Evolutionary conservation across 2,797 vertebrate species (phyloP).

Genomic region (Champsocephalus esox): DNA sequence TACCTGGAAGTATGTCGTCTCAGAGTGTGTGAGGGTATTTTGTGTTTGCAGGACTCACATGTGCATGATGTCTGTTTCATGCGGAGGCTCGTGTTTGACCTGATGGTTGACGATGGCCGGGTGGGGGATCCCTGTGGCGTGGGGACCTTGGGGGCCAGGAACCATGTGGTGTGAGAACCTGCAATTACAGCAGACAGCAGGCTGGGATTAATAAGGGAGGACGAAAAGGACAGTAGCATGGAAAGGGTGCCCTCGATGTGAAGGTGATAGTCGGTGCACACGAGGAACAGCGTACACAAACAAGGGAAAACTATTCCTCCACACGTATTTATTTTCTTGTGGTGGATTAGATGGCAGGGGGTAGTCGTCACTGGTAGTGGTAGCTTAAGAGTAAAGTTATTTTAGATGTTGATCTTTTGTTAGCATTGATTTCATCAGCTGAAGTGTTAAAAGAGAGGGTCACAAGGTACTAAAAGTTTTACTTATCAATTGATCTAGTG

Average conservation of each 20-base stretch:
- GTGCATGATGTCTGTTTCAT: constrained; percentile 98
- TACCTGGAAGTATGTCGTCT: constrained; percentile 66
- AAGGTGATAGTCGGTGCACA: not conserved
- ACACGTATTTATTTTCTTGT: too few relatives aligned
- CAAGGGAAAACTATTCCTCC: constrained; percentile 5
- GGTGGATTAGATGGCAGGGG: too few relatives aligned
- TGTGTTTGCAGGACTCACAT: constrained; percentile 88
- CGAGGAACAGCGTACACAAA: not conserved
- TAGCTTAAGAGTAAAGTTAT: not conserved
- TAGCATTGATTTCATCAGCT: constrained; percentile 13
- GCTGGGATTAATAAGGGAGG: constrained; percentile 34
- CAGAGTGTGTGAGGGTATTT: constrained; percentile 18
- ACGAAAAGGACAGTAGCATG: not conserved
- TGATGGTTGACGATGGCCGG: constrained; percentile 99
- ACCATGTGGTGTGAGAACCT: constrained; percentile 99
- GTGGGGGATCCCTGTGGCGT: constrained; percentile 98
- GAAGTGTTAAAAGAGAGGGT: not conserved
- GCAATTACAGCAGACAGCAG: constrained; percentile 49
- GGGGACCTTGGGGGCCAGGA: constrained; percentile 95
- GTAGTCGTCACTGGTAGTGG: too few relatives aligned
- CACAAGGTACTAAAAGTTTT: not conserved
- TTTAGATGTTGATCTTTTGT: not conserved
- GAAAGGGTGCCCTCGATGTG: not conserved
- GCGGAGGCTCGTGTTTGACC: constrained; percentile 97
- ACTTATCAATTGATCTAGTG: too few relatives aligned